phyloP scores from a whole-genome alignment of 2,888 invertebrate genomes.

The Oligia strigilis region DNA sequence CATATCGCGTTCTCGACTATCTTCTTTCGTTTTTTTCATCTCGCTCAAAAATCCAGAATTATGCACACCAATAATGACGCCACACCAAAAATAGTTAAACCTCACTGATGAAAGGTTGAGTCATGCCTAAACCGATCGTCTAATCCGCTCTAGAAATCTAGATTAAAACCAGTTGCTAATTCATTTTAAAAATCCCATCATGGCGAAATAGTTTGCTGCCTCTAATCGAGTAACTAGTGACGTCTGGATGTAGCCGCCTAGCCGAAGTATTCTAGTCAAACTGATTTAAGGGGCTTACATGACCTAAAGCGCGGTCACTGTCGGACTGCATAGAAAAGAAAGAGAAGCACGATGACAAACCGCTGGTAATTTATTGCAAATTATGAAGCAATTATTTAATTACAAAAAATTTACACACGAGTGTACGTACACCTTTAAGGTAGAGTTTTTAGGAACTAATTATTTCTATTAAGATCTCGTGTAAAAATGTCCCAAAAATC shows the following conservation, averaged over 20 bases:
- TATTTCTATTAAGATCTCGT: no score
- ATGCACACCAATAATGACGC: conserved; percentile 15
- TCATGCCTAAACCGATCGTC: conserved; percentile 42
- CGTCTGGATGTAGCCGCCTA: conserved; percentile 3
- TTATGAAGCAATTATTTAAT: no score
- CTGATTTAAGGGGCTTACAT: background rate
- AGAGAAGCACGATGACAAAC: no score
- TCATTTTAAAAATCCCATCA: conserved; percentile 51
- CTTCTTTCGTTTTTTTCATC: background rate
- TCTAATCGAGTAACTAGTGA: conserved; percentile 9
- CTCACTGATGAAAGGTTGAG: conserved; percentile 38
- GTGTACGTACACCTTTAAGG: no score
- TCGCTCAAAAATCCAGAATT: background rate
- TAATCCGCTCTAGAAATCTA: conserved; percentile 60
- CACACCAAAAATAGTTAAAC: conserved; percentile 18
- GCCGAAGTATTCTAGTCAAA: conserved; percentile 8
- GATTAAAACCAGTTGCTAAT: conserved; percentile 58
- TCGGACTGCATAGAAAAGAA: no score
- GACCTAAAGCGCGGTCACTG: no score
- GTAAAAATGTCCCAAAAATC: no score
- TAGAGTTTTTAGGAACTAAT: no score
- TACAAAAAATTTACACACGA: no score
- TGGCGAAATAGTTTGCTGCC: conserved; percentile 13
- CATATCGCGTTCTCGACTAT: background rate
- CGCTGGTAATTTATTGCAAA: no score